Conservation (phyloP, 2,888 invertebrate species). For the Dynastes maya region DNA sequence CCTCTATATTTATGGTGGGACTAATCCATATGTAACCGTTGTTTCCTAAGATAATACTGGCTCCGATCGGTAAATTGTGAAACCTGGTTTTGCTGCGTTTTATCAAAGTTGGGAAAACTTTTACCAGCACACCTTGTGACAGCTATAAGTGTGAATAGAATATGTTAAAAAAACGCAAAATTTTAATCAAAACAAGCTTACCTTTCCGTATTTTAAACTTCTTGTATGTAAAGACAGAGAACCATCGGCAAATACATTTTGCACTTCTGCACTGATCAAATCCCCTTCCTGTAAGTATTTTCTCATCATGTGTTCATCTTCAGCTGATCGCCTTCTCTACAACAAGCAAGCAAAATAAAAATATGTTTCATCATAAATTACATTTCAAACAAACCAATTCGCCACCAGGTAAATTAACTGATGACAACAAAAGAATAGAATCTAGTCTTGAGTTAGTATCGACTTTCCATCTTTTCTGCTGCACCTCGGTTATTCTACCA, state of each 20-base stretch:
- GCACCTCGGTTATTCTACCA: constrained; percentile 94
- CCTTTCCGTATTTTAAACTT: constrained; percentile 97
- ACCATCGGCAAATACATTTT: constrained; percentile 93
- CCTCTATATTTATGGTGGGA: constrained; percentile 78
- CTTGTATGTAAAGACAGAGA: constrained; percentile 94
- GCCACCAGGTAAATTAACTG: constrained; percentile 97
- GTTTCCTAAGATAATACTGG: constrained; percentile 94
- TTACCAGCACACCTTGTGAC: constrained; percentile 89
- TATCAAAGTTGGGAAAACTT: constrained; percentile 93
- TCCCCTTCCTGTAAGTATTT: constrained; percentile 95
- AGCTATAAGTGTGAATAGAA: constrained; percentile 71
- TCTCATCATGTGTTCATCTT: constrained; percentile 99
- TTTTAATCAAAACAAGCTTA: constrained; percentile 65
- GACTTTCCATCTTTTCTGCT: constrained; percentile 95
- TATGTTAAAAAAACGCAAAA: constrained; percentile 19
- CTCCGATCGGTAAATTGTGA: constrained; percentile 93
- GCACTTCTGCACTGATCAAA: constrained; percentile 97
- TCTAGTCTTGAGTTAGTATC: constrained; percentile 94
- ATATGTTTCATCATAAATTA: constrained; percentile 26
- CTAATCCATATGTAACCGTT: constrained; percentile 98
- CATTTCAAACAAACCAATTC: constrained; percentile 82
- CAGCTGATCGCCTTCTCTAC: constrained; percentile 89
- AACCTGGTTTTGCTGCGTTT: constrained; percentile 96
- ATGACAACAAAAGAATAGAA: constrained; percentile 89
- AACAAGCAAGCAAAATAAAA: constrained; percentile 53